Evolutionary conservation across 2,888 invertebrate species (phyloP), one percentile per base, ranked within the genome.

Genomic region (Nebria brevicollis): DNA sequence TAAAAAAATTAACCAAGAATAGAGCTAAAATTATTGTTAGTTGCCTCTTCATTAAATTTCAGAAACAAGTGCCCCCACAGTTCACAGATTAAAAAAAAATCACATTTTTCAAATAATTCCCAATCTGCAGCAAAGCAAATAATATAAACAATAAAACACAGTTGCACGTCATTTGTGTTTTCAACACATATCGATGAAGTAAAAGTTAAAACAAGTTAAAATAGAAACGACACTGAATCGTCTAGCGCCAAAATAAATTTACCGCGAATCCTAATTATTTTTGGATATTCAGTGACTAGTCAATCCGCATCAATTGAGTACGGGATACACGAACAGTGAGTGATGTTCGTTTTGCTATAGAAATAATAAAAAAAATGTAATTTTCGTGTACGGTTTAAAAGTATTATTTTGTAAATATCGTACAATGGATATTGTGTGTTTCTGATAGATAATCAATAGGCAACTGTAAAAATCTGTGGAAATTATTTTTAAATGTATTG

Each of bases 261-360:
- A 64, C 41, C 72, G 73, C 72, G 54, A 15, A 13, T 15, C 64
- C 15, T 7, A 13, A 42, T 34, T 72, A 34, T 72, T 25, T 20
- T 72, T 25, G 70, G 70, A 25, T 77, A 84, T 83, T 75, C 75
- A 81, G 81, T 73, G 54, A 75, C 75, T 82, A 78, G 26, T 77
- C 75, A 75, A 34, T 79, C 74, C 78, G 72, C 79, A 70, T 83
- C 76, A 78, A 82, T 77, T 82, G 76, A 72, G 82, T 72, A 72
- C 82, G 81, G 79, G 83, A 79, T 77, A 83, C 80, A 82, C 83
- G 80, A 34, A 80, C 75, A n/a, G 80, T 80, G 41, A 80, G 15
- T 25, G 80, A 80, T 11, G 64, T 75, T 68, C 80, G 75, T 75
- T 80, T 75, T 15, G 72, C 80, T 80, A 72, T 26, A 41, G 75